Evolutionary conservation across 2,888 invertebrate genomes (phyloP), one percentile per base, ranked within the genome.

Genomic region (Pammene aurita): DNA sequence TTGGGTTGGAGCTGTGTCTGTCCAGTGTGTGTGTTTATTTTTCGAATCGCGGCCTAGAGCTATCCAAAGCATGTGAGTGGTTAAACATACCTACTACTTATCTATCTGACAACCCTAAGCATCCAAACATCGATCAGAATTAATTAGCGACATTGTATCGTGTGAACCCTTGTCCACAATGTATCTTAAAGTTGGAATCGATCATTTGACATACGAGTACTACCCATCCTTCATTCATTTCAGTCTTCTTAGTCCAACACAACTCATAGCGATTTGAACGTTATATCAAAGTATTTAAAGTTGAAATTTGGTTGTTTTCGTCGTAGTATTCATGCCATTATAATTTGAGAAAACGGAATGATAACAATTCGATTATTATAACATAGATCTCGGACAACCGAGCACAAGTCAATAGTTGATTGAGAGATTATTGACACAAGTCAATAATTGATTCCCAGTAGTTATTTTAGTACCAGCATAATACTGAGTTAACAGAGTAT

Each of bases 101-200:
- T 14, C n/a, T 18, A 0, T 2, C 2, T 55, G 57, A n/a, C 50
- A 57, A 63, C 67, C 67, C 67, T 67, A 57, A n/a, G 10, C 10
- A 55, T 52, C 63, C 66, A 72, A 72, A 71, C 80, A 85, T 86
- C 86, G 76, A 84, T 88, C 88, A 85, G 82, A 83, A 81, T 84
- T 85, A 86, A 87, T 88, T 84, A 85, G 76, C 73, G 74, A 77
- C 44, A 84, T 84, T 83, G 57, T 65, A 70, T 56, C 58, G 60
- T 61, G 66, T 61, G 55, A 61, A 50, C 65, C 26, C 35, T 35
- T 61, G 56, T 56, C 34, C 48, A 35, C 55, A 78, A 80, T 78
- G 77, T 75, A 76, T 80, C 74, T 72, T 72, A 73, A 78, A 83
- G 77, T 74, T 70, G 72, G 72, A 79, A 84, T 84, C 82, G 81